Percentiles rank a stretch among this genome's conserved stretches.
Evolutionary conservation across 1,140 invertebrate genomes (phyloP).

Genomic region (Drosophila mojavensis): DNA sequence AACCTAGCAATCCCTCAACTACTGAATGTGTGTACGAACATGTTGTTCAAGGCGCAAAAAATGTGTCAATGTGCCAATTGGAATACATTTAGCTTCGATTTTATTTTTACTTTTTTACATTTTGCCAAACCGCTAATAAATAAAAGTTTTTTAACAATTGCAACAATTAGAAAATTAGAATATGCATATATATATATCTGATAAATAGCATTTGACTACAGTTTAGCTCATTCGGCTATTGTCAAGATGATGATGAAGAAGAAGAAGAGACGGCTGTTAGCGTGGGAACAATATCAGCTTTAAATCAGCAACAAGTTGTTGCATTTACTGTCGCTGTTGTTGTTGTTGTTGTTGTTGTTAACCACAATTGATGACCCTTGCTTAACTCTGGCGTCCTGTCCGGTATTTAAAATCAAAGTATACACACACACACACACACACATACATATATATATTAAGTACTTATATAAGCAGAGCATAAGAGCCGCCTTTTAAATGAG

Average conservation of each 20-base stretch:
- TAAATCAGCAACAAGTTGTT: constrained; percentile 18
- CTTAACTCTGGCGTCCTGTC: constrained; percentile 55
- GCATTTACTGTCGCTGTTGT: constrained; percentile 26
- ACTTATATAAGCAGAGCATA: constrained; percentile 25
- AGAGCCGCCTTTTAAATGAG: constrained; percentile 39
- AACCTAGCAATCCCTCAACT: constrained; percentile 14
- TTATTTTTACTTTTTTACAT: constrained; percentile 34
- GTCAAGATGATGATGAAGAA: constrained; percentile 37
- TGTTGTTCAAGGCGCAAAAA: constrained; percentile 62
- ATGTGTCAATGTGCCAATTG: constrained; percentile 81
- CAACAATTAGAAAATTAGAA: constrained; percentile 42
- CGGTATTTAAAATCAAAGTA: constrained; percentile 50
- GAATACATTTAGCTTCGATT: constrained; percentile 7
- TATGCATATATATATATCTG: constrained; percentile 3
- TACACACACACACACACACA: too few species aligned
- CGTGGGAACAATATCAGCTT: constrained; percentile 57
- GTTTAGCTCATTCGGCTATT: constrained; percentile 1
- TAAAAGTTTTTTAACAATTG: constrained; percentile 50
- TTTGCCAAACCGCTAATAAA: constrained; percentile 51
- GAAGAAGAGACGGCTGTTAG: neutral
- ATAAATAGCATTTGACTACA: neutral
- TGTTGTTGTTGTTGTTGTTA: constrained; percentile 28
- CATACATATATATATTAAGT: neutral
- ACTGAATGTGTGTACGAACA: constrained; percentile 7
- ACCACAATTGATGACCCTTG: constrained; percentile 44